phyloP scores from a whole-genome alignment of 2,888 invertebrate genomes.

The Dascillus cervinus region DNA sequence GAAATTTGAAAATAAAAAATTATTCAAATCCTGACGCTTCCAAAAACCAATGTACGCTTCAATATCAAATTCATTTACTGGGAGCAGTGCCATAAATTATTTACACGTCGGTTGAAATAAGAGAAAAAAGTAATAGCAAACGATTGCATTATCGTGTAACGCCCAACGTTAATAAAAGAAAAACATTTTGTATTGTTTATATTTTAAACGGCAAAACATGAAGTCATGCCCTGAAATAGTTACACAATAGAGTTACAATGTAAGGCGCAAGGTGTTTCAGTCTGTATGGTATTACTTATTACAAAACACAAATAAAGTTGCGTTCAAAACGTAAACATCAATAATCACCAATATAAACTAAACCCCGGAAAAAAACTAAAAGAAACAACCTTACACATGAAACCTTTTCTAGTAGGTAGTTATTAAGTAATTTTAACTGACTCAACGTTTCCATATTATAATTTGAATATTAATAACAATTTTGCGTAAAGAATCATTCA shows the following conservation, averaged over 20 bases:
- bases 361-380: too few relatives aligned
- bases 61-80: too few relatives aligned
- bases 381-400: not conserved
- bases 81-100: too few relatives aligned
- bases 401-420: constrained; percentile 5
- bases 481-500: constrained; percentile 8
- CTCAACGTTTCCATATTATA: constrained; percentile 8
- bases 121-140: too few relatives aligned
- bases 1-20: too few relatives aligned
- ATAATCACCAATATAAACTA: too few relatives aligned
- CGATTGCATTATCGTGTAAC: constrained; percentile 8
- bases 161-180: constrained; percentile 9
- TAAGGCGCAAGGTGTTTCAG: constrained; percentile 10
- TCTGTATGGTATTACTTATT: too few relatives aligned
- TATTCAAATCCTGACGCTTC: too few relatives aligned
- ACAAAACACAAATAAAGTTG: too few relatives aligned
- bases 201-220: constrained; percentile 22
- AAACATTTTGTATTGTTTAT: constrained; percentile 19
- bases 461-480: constrained; percentile 9
- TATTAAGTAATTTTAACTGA: constrained; percentile 8
- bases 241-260: constrained; percentile 10
- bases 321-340: too few relatives aligned
- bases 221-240: constrained; percentile 21
- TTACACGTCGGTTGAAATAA: too few relatives aligned
- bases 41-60: too few relatives aligned